Evolutionary conservation across 2,797 vertebrate genomes (phyloP).

Genomic region (Clarias laeviceps): DNA sequence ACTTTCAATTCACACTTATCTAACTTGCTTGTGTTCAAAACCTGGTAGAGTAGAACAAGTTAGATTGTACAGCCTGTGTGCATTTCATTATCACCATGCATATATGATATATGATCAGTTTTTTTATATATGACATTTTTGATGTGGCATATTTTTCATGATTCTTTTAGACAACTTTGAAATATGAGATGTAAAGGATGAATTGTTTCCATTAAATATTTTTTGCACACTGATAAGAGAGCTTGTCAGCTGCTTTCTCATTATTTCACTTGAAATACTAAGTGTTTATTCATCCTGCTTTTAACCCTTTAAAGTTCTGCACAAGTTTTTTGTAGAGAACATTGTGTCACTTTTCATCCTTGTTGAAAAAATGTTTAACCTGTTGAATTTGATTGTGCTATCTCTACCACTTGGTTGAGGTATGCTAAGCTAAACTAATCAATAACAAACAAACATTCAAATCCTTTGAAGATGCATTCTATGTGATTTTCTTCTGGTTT

Average conservation of each 20-base stretch:
- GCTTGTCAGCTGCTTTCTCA: neutral
- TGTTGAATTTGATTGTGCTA: too few relatives aligned
- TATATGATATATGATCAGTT: neutral
- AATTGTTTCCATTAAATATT: neutral
- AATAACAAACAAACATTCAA: too few relatives aligned
- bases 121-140: too few relatives aligned
- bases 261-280: neutral
- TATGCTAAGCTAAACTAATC: too few relatives aligned
- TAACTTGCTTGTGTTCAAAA: neutral
- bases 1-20: neutral
- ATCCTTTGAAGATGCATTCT: too few relatives aligned
- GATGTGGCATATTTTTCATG: neutral
- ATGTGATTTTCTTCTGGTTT: too few relatives aligned
- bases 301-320: too few relatives aligned
- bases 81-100: neutral
- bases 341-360: too few relatives aligned
- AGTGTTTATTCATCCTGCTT: constrained; percentile 4
- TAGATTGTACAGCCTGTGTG: neutral
- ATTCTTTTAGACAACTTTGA: neutral
- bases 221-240: neutral
- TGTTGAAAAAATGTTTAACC: too few relatives aligned
- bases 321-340: too few relatives aligned
- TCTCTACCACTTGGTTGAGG: too few relatives aligned
- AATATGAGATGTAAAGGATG: neutral
- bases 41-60: neutral